Base-by-base conservation (phyloP, 2,113 vertebrate genomes). In the Gracilinanus agilis region DNA sequence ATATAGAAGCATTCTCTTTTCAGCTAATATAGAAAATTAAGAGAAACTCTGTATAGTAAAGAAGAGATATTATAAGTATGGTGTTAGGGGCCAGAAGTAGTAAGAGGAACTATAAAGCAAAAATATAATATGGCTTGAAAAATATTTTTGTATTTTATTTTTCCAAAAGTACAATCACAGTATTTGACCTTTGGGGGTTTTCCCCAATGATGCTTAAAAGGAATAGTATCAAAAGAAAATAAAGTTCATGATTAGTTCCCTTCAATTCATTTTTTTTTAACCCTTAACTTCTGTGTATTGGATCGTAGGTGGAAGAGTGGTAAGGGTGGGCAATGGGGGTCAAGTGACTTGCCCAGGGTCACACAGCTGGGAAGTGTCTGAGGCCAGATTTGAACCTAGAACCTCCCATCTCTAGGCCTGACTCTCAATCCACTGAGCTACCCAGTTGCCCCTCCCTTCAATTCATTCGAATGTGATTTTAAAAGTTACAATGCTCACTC, bases 121-220 rank as follows among this genome's bases (percentile, higher is more conserved):
- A 92, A 89, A 29, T 93, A 29, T 3, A n/a, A 0, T 44, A 24
- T 61, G 29, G 29, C 11, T 61, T 61, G 58, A 61, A 61, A 61
- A 61, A 29, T 61, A 61, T 91, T 61, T 1, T 94, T 21, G 56
- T 13, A 56, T 93, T 93, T 96, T 89, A 83, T 91, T 92, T 96
- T 56, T 61, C 49, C 67, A 19, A 44, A 93, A 89, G 19, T 88
- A 44, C 19, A 92, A 24, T 44, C 54, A 44, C 34, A 91, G 10
- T 4, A 83, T 54, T 92, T 53, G 55, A 88, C 53, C 92, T 92
- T 49, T 95, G 67, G 19, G 90, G 54, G 1, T 90, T 95, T 95
- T 90, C 93, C 83, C 92, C n/a, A n/a, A 19, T 75, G 13, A 75
- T n/a, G 16, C 13, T n/a, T n/a, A 12, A 75, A n/a, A 6, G n/a